A percentile compares a stretch with the other conserved stretches of the same genome.
These are phyloP conservation scores for Cherax destructor DNA, from an alignment of 1,140 invertebrate species.

Conservation along the genomic window DNA sequence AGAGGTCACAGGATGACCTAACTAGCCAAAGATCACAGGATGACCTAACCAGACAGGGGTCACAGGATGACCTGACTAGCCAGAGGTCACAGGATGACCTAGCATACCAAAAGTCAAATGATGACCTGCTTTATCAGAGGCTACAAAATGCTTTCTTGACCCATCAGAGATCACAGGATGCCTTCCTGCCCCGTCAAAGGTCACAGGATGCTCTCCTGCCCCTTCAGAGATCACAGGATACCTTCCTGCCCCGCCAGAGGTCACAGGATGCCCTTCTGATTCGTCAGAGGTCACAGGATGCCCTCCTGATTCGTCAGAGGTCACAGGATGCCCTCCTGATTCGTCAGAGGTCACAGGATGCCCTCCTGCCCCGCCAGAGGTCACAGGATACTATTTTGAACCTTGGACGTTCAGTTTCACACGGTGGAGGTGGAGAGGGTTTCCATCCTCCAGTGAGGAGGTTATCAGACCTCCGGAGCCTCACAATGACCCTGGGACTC, in stretches of 20 bases:
- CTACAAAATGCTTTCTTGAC: too few relatives aligned
- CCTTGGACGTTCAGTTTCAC: neutral
- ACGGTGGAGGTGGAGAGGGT: neutral
- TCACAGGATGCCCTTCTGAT: neutral
- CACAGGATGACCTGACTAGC: neutral
- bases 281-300: neutral
- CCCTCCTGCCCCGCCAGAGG: neutral
- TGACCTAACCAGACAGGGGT: neutral
- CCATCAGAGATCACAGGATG: neutral
- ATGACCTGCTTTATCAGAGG: too few relatives aligned
- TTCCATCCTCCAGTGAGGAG: slow-evolving; percentile 11
- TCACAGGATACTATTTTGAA: neutral
- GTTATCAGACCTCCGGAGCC: slow-evolving; percentile 38
- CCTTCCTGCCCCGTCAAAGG: too few relatives aligned
- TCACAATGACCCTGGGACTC: slow-evolving; percentile 45
- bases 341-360: neutral
- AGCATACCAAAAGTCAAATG: too few relatives aligned
- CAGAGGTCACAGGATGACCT: too few relatives aligned
- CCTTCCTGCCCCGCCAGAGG: neutral
- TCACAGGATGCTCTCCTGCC: too few relatives aligned
- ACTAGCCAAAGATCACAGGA: neutral
- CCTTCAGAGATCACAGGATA: too few relatives aligned
- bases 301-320: neutral
- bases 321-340: neutral
- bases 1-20: too few relatives aligned